Evolutionary conservation across 2,113 vertebrate species (phyloP).

Genomic region (Eretmochelys imbricata): DNA sequence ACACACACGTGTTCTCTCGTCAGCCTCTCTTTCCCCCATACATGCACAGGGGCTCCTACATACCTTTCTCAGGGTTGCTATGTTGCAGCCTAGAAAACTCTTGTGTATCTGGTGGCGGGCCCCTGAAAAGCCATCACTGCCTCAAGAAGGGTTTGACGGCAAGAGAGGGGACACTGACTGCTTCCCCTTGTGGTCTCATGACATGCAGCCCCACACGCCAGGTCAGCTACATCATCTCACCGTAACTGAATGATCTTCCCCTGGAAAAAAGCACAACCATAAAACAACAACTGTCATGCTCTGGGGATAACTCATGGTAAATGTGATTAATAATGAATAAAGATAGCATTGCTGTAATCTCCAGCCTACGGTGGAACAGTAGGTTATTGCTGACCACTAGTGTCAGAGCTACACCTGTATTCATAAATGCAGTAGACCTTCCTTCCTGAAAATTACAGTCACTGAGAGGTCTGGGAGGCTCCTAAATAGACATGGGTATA

Average conservation of each 20-base stretch:
- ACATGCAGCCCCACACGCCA: background rate
- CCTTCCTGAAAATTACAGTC: constrained; percentile 8
- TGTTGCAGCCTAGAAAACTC: background rate
- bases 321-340: background rate
- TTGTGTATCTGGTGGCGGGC: background rate
- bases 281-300: fast-evolving
- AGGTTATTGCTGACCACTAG: constrained; percentile 33
- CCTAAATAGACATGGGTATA: background rate
- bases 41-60: too few species aligned
- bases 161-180: background rate
- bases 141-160: background rate
- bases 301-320: background rate
- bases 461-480: background rate
- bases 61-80: background rate
- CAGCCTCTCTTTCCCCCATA: background rate
- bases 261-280: background rate
- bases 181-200: background rate
- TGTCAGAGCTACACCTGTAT: background rate
- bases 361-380: background rate
- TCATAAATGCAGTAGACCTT: constrained; percentile 12
- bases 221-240: background rate
- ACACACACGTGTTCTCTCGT: background rate
- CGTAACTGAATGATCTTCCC: background rate
- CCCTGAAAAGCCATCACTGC: background rate
- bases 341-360: background rate